Conservation (phyloP, 2,797 vertebrate genomes). For the Nannoperca obscura region DNA sequence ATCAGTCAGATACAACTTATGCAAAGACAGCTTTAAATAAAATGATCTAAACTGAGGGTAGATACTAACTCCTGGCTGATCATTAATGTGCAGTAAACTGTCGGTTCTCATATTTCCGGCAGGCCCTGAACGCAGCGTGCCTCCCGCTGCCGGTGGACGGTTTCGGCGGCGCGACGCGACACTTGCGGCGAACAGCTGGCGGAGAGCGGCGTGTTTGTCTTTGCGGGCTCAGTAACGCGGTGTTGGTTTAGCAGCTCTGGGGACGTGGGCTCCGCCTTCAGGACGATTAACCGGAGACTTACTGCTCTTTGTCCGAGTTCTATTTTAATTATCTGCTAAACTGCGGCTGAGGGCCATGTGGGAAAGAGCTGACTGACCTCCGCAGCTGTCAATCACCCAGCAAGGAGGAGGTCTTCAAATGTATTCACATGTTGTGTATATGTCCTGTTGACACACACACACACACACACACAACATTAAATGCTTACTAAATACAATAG, state of each 20-base stretch:
- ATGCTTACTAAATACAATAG: not conserved
- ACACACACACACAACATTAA: not conserved
- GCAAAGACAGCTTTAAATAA: not conserved
- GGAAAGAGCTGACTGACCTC: conserved; percentile 75
- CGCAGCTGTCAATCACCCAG: conserved; percentile 81
- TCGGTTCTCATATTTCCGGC: not conserved
- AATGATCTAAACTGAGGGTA: not conserved
- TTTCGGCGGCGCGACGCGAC: conserved; percentile 37
- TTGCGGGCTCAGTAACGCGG: conserved; percentile 74
- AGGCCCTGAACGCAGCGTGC: conserved; percentile 36
- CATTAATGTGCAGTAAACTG: rapidly evolving
- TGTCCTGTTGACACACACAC: not conserved
- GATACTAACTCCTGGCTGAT: not conserved
- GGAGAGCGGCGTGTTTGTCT: conserved; percentile 73
- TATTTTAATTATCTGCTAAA: conserved; percentile 91
- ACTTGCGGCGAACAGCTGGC: conserved; percentile 80
- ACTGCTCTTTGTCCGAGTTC: conserved; percentile 81
- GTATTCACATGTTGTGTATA: not conserved
- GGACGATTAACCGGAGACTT: conserved; percentile 80
- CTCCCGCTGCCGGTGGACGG: conserved; percentile 27
- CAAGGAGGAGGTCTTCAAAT: conserved; percentile 47
- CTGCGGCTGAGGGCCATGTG: conserved; percentile 80
- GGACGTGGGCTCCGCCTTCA: conserved; percentile 77
- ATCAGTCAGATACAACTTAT: not conserved
- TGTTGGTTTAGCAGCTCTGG: conserved; percentile 84